Base-by-base conservation (phyloP, 2,113 vertebrate species). In the Cyprinodon brontotheroides region DNA sequence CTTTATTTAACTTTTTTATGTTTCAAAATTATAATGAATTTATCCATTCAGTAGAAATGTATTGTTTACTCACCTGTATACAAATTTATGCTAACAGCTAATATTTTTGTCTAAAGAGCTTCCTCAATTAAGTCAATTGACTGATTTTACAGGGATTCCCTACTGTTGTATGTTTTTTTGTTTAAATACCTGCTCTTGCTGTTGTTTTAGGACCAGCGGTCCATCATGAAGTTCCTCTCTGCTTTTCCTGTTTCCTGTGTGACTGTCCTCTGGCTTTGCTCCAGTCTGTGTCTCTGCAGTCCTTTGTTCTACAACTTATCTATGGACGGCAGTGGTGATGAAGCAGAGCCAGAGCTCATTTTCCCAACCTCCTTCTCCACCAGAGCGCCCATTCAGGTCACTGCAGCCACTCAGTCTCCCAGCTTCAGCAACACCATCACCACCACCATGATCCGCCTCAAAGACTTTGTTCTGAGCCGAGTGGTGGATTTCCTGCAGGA, bases 401-500 rank as follows among this genome's bases (percentile, higher is more conserved):
- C 79, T 0, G 37, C 82, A 0, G 66, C 53, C 3, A 92, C 93
- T 2, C 91, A 90, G 7, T 37, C 84, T 0, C 82, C 86, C 66
- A 93, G 77, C 20, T 93, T 94, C 68, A 95, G 90, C 11, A 88
- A 38, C 45, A 93, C 91, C 74, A 95, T 95, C 50, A 90, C 91
- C 14, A 89, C 89, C 74, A 97, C 93, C 50, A 95, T 95, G 81
- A 95, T 96, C 68, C 92, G 92, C 0, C 91, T 95, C 45, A 95
- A 94, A 86, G 92, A 94, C 82, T 65, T 97, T 20, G 88, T 95
- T 61, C 90, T 98, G 87, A 95, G 93, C 0, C 89, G 94, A 37
- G 93, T 98, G 12, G 94, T 96, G 93, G 95, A 95, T 66, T 97
- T 99, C 92, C 93, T 99, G 89, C 95, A 95, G 74, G 94, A 96